Evolutionary conservation across 2,797 vertebrate species (phyloP), one percentile per base, ranked within the genome.

Genomic region (Leptoclinus maculatus): DNA sequence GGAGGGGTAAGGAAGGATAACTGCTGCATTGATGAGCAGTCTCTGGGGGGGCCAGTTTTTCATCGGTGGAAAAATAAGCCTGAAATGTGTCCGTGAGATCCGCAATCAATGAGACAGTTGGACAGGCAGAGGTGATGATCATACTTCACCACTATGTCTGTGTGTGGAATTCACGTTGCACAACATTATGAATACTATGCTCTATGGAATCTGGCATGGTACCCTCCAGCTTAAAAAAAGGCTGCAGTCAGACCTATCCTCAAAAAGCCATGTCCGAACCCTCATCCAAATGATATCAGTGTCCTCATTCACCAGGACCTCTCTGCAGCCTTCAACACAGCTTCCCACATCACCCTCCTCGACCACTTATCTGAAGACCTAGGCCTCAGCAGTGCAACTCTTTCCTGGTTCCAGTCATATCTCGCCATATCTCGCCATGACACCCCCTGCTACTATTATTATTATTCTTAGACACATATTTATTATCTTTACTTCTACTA

Each of bases 41-140:
- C n/a, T 82, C 41, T n/a, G 39, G 27, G 65, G 45, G 13, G 39
- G 57, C 2, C 12, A n/a, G 11, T 51, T 36, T 66, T 60, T 77
- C 54, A 66, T 51, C 32, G 29, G 45, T 17, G 27, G 56, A 60
- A 43, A 59, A 17, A 12, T 25, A 53, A 34, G 58, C 45, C 43
- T 59, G 72, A 13, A 43, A 51, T 49, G 23, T 56, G 45, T 38
- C 65, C 58, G 17, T 69, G 53, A 51, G 27, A 38, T 72, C 25
- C 51, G 57, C 74, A 59, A 79, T 51, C 76, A 58, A 58, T 76
- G 41, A 66, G 66, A 57, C 66, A 34, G 43, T n/a, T 27, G 59
- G 53, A 70, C 53, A 54, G 51, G 36, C 51, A 21, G 43, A 53
- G 38, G 14, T 39, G 51, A 3, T 36, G 36, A 62, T 56, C 60